A percentile compares a stretch with the other conserved stretches of the same genome.
Evolutionary conservation across 2,888 invertebrate species (phyloP).

Genomic region (Drosophila meridiana): DNA sequence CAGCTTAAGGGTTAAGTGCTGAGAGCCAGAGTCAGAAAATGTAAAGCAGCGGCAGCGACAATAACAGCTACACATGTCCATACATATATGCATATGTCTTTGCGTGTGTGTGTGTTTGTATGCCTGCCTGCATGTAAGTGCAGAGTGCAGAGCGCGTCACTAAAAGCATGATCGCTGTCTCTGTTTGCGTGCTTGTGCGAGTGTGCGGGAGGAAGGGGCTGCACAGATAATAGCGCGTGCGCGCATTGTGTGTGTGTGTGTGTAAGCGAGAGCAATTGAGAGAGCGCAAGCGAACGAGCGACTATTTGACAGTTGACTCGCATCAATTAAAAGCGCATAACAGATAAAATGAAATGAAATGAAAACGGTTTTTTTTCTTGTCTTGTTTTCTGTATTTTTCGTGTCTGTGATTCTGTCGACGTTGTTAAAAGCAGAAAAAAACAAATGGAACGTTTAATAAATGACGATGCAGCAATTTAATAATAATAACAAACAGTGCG

Average conservation of each 20-base stretch:
- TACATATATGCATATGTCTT: background rate
- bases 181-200: constrained; percentile 2
- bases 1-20: constrained; percentile 43
- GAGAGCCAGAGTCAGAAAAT: constrained; percentile 18
- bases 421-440: constrained; percentile 10
- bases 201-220: constrained; percentile 13
- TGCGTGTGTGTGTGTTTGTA: background rate
- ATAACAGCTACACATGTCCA: constrained; percentile 17
- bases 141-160: constrained; percentile 45
- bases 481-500: constrained; percentile 51
- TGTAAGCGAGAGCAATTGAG: constrained; percentile 16
- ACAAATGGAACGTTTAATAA: constrained; percentile 20
- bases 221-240: constrained; percentile 47
- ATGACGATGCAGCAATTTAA: constrained; percentile 47
- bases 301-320: constrained; percentile 58
- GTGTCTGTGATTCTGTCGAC: constrained; percentile 20
- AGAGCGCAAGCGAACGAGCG: constrained; percentile 5
- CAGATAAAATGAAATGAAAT: constrained; percentile 45
- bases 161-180: constrained; percentile 4
- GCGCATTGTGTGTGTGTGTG: constrained; percentile 30
- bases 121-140: constrained; percentile 14
- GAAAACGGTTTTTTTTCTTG: constrained; percentile 20
- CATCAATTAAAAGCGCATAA: constrained; percentile 60
- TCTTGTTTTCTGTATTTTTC: constrained; percentile 8
- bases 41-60: constrained; percentile 18